Evolutionary conservation across 2,888 invertebrate genomes (phyloP).

Genomic region (Cancer borealis): DNA sequence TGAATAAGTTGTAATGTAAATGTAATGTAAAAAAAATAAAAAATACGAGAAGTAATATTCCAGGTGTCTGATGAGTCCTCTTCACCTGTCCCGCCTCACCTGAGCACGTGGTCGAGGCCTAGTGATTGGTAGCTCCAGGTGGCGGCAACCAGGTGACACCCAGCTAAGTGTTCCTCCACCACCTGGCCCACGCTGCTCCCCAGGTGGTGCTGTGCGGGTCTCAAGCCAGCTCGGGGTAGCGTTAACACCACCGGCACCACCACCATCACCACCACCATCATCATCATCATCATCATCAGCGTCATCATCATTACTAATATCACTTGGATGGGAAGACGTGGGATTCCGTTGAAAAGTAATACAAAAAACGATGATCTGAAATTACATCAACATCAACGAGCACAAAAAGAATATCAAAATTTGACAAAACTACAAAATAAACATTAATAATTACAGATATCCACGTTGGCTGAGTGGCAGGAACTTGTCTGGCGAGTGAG

Average conservation of each 20-base stretch:
- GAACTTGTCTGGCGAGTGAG: background rate
- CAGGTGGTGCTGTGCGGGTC: background rate
- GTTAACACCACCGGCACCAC: background rate
- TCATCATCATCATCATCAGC: background rate
- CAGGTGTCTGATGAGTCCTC: background rate
- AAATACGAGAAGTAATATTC: background rate
- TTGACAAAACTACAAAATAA: background rate
- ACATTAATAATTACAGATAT: background rate
- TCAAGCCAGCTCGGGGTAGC: background rate
- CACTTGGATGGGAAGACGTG: background rate
- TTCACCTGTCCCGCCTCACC: conserved; percentile 31
- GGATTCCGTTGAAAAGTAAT: background rate
- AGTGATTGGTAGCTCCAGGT: conserved; percentile 33
- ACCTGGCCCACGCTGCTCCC: conserved; percentile 41
- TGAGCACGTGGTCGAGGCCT: conserved; percentile 36
- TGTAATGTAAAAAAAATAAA: no score
- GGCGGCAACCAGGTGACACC: conserved; percentile 46
- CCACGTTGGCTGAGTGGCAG: background rate
- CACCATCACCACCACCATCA: background rate
- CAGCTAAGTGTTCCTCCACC: conserved; percentile 39
- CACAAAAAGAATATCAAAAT: background rate
- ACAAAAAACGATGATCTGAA: background rate
- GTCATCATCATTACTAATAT: background rate
- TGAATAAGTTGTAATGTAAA: no score
- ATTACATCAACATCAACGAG: background rate